Percentiles rank a stretch among this genome's conserved stretches.
These are phyloP conservation scores for Xenopus laevis DNA, from an alignment of 2,113 vertebrate species.

Conservation along the genomic window DNA sequence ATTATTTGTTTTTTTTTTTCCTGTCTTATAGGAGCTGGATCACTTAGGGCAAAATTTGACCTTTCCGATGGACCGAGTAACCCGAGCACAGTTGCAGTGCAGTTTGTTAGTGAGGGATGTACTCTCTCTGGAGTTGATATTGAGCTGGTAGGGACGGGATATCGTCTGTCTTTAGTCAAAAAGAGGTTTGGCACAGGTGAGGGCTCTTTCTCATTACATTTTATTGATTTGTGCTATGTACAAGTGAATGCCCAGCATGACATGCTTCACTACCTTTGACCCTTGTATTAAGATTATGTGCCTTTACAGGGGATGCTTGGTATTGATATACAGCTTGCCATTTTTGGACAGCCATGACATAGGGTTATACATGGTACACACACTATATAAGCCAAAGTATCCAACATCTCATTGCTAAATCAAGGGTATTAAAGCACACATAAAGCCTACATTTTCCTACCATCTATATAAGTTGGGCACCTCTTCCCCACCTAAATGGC, in stretches of 20 bases:
- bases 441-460: too few species aligned
- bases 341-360: too few species aligned
- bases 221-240: background rate
- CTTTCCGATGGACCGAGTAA: slow-evolving; percentile 86
- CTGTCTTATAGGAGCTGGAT: slow-evolving; percentile 77
- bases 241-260: background rate
- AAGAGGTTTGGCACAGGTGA: slow-evolving; percentile 94
- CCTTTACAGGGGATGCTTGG: too few species aligned
- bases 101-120: slow-evolving; percentile 87
- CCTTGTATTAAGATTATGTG: too few species aligned
- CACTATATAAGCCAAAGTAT: too few species aligned
- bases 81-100: slow-evolving; percentile 88
- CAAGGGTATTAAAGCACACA: too few species aligned
- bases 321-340: too few species aligned
- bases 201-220: slow-evolving; percentile 8
- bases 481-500: too few species aligned
- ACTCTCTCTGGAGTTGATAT: slow-evolving; percentile 89
- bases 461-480: too few species aligned
- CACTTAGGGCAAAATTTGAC: slow-evolving; percentile 93
- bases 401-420: too few species aligned
- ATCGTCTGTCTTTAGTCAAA: slow-evolving; percentile 89
- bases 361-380: too few species aligned
- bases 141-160: slow-evolving; percentile 86
- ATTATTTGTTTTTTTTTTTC: background rate
- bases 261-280: background rate